Evolutionary conservation across 1,140 invertebrate genomes (phyloP), one percentile per base, ranked within the genome.

Genomic region (Pseudomyrmex gracilis): DNA sequence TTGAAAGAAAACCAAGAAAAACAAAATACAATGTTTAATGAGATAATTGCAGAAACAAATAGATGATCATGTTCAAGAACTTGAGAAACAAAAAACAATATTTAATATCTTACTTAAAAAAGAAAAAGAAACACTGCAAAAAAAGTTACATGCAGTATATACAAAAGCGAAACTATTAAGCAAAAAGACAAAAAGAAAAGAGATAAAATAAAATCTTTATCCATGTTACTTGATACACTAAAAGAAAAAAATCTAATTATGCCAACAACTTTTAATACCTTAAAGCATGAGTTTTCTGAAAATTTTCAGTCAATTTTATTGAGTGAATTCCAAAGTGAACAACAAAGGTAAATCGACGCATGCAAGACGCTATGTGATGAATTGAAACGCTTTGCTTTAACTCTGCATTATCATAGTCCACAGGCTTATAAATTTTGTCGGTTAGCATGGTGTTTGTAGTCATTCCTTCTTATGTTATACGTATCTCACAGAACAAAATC

Each of bases 121-220:
- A 45, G 61, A 64, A 64, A 64, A 45, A 64, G 15, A 64, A 17
- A 64, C 34, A 34, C 9, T n/a, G 13, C 24, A 45, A 45, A 45
- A 64, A 17, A 64, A 45, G n/a, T 64, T 64, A 64, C 4, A 45
- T 45, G 15, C 34, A 45, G 15, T 7, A 2, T 7, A 17, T 45
- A 7, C 8, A n/a, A 55, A 55, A 55, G 45, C 13, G 2, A 64
- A 64, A 12, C 22, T 43, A n/a, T 45, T 64, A 64, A 2, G n/a
- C 7, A 43, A 7, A 15, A 64, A 64, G 8, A 9, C 34, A n/a
- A 64, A 64, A 15, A 64, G 34, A 45, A 64, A 15, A 43, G 61
- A 64, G 9, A n/a, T 7, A 64, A 64, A 64, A 64, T 64, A n/a
- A 17, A 64, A 45, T 43, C 43, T 64, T n/a, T 64, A 9, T 64